Evolutionary conservation across 2,888 invertebrate species (phyloP).

Genomic region (Deroplatys truncata): DNA sequence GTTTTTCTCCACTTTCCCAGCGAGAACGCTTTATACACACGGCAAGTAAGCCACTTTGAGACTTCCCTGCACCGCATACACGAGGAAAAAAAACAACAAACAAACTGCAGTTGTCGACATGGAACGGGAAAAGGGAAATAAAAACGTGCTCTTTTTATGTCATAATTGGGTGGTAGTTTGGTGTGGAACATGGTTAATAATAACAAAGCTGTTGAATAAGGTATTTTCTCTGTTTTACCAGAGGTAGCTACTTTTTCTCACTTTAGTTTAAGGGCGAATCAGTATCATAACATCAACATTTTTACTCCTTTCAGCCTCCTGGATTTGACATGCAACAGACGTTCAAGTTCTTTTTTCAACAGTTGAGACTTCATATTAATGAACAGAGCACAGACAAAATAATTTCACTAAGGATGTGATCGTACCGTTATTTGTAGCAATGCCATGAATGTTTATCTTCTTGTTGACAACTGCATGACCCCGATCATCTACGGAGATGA

Average conservation of each 20-base stretch:
- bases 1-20: not conserved
- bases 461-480: too few relatives aligned
- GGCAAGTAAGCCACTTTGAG: slow-evolving; percentile 5
- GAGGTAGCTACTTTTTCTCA: not conserved
- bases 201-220: not conserved
- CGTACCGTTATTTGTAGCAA: too few relatives aligned
- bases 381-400: too few relatives aligned
- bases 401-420: too few relatives aligned
- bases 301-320: not conserved
- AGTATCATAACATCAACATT: not conserved
- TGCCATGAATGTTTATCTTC: too few relatives aligned
- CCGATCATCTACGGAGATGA: too few relatives aligned
- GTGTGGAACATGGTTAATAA: not conserved
- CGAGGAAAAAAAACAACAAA: not conserved
- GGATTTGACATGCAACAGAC: too few relatives aligned
- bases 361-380: too few relatives aligned
- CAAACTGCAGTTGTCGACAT: not conserved
- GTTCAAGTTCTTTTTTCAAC: too few relatives aligned
- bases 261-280: not conserved
- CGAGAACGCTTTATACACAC: not conserved
- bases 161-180: not conserved
- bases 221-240: not conserved
- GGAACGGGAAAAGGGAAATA: not conserved
- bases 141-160: not conserved
- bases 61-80: not conserved